These are phyloP conservation scores for Eucera pruinosa DNA, from an alignment of 2,888 invertebrate species.

Conservation along the genomic window DNA sequence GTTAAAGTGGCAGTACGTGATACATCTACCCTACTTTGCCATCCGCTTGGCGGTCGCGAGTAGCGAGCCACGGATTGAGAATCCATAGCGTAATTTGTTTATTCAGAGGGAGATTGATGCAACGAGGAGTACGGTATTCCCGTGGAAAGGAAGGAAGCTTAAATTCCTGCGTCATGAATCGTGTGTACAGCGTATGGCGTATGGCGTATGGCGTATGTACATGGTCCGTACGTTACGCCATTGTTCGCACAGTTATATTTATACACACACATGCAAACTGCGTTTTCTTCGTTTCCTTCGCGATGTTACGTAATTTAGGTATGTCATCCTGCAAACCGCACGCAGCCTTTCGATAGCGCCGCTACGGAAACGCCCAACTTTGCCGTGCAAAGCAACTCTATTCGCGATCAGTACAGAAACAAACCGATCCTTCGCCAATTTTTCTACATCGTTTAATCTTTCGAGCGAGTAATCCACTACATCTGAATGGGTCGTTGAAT, in stretches of 20 bases:
- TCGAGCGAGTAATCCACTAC: too few species aligned
- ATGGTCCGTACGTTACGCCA: slow-evolving; percentile 49
- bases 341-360: slow-evolving; percentile 39
- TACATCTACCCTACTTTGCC: too few species aligned
- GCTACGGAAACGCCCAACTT: slow-evolving; percentile 41
- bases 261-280: slow-evolving; percentile 35
- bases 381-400: background rate
- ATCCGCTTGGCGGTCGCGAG: too few species aligned
- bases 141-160: slow-evolving; percentile 38
- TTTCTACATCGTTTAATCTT: background rate
- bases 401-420: too few species aligned
- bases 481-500: too few species aligned
- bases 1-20: too few species aligned
- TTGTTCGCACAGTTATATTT: slow-evolving; percentile 58
- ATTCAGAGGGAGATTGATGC: background rate
- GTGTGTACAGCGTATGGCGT: too few species aligned
- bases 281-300: slow-evolving; percentile 67
- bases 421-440: too few species aligned
- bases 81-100: background rate
- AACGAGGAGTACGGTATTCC: background rate
- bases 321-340: slow-evolving; percentile 51
- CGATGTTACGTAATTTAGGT: slow-evolving; percentile 62
- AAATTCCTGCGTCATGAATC: slow-evolving; percentile 47
- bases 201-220: too few species aligned
- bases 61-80: too few species aligned